Evolutionary conservation across 2,888 invertebrate species (phyloP), one percentile per base, ranked within the genome.

Genomic region (Silvanus unidentatus): DNA sequence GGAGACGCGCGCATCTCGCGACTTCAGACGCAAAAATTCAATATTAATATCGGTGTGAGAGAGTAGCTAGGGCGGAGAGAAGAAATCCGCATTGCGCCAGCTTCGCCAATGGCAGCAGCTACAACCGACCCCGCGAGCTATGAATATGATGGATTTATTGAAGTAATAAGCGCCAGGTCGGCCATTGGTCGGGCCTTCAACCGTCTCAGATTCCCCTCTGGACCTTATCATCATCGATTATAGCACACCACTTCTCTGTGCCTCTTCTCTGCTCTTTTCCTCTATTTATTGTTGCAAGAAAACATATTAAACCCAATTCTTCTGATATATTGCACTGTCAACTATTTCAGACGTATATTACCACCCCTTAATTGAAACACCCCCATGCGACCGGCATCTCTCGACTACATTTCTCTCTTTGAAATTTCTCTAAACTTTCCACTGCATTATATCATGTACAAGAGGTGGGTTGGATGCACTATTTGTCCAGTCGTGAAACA

Each of bases 1-100:
- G 49, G 47, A 58, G 55, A 59, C 58, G 68, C 65, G 69, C 69
- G 64, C 66, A 63, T 58, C 60, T 55, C 63, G 65, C 67, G 67
- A 63, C 64, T 75, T 76, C 52, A 51, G 75, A 75, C 76, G 77
- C 77, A 81, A 82, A 83, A 84, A 83, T 84, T 81, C 81, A 82
- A 84, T 84, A 84, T 84, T 84, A 84, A 84, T 84, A 84, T 82
- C 79, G 77, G 80, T 77, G 79, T 11, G 79, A 76, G 75, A 73
- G 57, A 53, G 73, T 49, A 41, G 52, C 37, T 44, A 57, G 59
- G 63, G 64, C 62, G 64, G 64, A 59, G 62, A 57, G 62, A 61
- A 63, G 62, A 57, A 62, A 57, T 60, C 64, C 58, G 63, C 64
- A 63, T 53, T 63, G 64, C 65, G 65, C 67, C 74, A 61, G 60